Evolutionary conservation across 92 coral and sea anemone species (phyloP).

Genomic region (Muricea muricata): DNA sequence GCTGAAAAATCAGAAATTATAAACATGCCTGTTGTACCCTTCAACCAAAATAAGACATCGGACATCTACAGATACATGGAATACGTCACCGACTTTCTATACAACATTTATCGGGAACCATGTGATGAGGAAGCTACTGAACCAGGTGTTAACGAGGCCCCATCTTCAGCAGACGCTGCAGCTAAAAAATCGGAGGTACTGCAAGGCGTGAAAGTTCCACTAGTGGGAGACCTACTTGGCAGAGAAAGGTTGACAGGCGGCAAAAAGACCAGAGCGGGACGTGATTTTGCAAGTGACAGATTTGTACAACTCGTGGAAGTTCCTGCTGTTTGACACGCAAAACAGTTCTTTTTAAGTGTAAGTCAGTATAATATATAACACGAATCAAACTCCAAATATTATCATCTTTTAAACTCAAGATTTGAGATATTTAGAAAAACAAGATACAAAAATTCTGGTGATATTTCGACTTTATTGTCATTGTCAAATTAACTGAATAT

Average conservation of each 20-base stretch:
- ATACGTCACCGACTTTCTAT: conserved; percentile 31
- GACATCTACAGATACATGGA: conserved; percentile 57
- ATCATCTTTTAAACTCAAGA: background rate
- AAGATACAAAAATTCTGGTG: too few relatives aligned
- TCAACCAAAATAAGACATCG: conserved; percentile 46
- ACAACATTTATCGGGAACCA: background rate
- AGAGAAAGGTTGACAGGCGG: conserved; percentile 62
- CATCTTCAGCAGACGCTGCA: background rate
- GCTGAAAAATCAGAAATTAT: conserved; percentile 44
- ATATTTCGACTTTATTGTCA: too few relatives aligned
- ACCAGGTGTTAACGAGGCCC: background rate
- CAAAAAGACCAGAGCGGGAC: conserved; percentile 47
- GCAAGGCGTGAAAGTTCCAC: conserved; percentile 22
- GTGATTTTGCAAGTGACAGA: conserved; percentile 32
- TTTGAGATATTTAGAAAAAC: background rate
- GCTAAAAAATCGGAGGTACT: background rate
- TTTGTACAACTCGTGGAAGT: conserved; percentile 41
- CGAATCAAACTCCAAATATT: background rate
- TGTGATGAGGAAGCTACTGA: background rate
- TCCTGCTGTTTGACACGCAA: conserved; percentile 50
- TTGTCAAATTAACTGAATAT: too few relatives aligned
- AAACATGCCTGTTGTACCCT: conserved; percentile 48
- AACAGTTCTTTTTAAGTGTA: conserved; percentile 50
- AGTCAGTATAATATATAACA: background rate
- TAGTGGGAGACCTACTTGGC: conserved; percentile 54